phyloP scores from a whole-genome alignment of 2,888 invertebrate genomes.

The Acronicta aceris region DNA sequence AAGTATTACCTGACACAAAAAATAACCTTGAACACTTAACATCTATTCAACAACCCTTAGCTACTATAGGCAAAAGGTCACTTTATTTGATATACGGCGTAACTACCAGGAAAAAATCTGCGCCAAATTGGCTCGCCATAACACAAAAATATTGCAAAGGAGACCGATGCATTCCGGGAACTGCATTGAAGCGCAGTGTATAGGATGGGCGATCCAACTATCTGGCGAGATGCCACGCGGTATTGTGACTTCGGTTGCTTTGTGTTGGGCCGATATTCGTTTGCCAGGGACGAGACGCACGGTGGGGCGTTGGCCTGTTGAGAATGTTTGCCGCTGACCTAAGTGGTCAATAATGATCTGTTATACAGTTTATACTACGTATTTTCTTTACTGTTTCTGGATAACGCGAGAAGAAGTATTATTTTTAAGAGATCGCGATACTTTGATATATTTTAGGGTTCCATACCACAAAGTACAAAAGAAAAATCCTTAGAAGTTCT shows the following conservation, averaged over 20 bases:
- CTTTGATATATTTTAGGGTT: conserved; percentile 44
- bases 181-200: conserved; percentile 82
- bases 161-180: conserved; percentile 86
- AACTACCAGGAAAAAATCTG: conserved; percentile 72
- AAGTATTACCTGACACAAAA: conserved; percentile 38
- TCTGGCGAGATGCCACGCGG: conserved; percentile 60
- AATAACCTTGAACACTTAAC: conserved; percentile 29
- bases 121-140: conserved; percentile 74
- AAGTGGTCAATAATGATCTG: conserved; percentile 88
- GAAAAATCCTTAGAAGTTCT: not conserved
- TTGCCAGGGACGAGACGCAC: conserved; percentile 63
- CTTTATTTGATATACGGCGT: conserved; percentile 51
- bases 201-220: conserved; percentile 71
- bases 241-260: conserved; percentile 64
- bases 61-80: conserved; percentile 38
- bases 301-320: conserved; percentile 85
- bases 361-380: conserved; percentile 79
- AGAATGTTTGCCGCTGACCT: conserved; percentile 87
- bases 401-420: conserved; percentile 63
- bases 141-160: conserved; percentile 84
- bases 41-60: conserved; percentile 43
- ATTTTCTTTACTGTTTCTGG: conserved; percentile 75
- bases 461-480: not conserved
- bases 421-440: conserved; percentile 60
- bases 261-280: conserved; percentile 67